These are phyloP conservation scores for Oreohelix idahoensis DNA, from an alignment of 1,140 invertebrate species.

Conservation along the genomic window DNA sequence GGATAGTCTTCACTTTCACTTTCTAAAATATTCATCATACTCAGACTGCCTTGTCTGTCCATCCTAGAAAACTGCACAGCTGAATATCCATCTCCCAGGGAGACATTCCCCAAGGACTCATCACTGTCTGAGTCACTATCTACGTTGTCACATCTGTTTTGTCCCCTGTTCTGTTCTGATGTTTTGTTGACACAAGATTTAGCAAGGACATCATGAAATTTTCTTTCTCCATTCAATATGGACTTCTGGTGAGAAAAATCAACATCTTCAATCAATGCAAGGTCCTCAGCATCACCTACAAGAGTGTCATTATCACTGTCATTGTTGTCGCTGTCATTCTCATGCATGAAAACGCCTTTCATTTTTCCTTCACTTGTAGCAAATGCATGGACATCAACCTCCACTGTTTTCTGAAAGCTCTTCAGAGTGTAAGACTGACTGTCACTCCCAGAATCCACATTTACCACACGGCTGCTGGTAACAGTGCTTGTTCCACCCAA, in stretches of 20 bases:
- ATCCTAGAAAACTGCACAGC: conserved; percentile 33
- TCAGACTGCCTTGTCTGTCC: conserved; percentile 32
- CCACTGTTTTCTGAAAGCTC: not conserved
- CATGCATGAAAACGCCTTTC: not conserved
- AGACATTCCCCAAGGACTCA: conserved; percentile 33
- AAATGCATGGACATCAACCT: not conserved
- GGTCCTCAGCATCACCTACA: conserved; percentile 32
- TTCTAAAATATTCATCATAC: conserved; percentile 33
- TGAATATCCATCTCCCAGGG: conserved; percentile 42
- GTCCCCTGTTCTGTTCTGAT: too few species aligned
- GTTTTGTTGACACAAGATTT: not conserved
- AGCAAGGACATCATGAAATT: not conserved
- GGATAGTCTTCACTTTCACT: conserved; percentile 31
- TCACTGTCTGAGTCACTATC: conserved; percentile 35
- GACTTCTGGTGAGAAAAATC: not conserved
- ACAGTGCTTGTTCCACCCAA: not conserved
- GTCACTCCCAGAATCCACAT: conserved; percentile 1
- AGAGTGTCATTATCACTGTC: conserved; percentile 29
- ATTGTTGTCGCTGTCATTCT: not conserved
- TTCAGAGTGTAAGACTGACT: not conserved
- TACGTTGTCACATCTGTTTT: not conserved
- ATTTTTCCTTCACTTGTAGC: not conserved
- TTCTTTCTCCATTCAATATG: not conserved
- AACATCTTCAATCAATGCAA: conserved; percentile 16
- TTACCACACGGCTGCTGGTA: not conserved